These are phyloP conservation scores for Palloptera scutellata DNA, from an alignment of 2,888 invertebrate genomes.

Conservation along the genomic window DNA sequence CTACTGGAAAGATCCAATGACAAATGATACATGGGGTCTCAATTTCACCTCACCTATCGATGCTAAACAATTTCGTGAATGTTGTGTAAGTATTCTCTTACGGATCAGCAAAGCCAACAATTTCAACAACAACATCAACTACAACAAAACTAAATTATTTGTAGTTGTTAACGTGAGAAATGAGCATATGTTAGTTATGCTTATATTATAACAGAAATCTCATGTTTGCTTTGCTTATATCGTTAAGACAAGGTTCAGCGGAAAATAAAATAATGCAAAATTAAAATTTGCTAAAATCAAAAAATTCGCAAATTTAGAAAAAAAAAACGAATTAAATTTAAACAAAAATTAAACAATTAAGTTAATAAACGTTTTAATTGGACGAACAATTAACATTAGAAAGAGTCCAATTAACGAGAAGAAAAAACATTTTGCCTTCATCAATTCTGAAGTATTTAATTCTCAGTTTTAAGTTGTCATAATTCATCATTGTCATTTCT, in stretches of 20 bases:
- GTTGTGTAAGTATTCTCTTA: constrained; percentile 84
- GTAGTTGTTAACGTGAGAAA: no score
- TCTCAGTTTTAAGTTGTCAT: constrained; percentile 24
- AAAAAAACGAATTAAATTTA: background rate
- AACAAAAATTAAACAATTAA: background rate
- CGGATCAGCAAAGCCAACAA: constrained; percentile 53
- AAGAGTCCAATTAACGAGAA: background rate
- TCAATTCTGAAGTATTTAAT: background rate
- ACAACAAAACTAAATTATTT: constrained; percentile 15
- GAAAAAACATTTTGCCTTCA: background rate
- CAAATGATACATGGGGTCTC: constrained; percentile 97
- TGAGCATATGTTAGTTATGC: no score
- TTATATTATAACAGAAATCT: background rate
- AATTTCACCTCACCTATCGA: constrained; percentile 98
- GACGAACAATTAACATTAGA: constrained; percentile 1
- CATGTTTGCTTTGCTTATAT: constrained; percentile 47
- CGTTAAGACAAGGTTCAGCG: constrained; percentile 53
- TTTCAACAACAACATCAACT: constrained; percentile 24
- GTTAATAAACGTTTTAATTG: constrained; percentile 6
- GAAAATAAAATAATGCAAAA: constrained; percentile 33
- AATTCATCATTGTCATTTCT: constrained; percentile 25
- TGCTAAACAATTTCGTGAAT: constrained; percentile 95
- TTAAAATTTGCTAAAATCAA: constrained; percentile 14
- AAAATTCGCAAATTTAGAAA: constrained; percentile 13
- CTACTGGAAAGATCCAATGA: constrained; percentile 98